phyloP scores from a whole-genome alignment of 2,797 vertebrate species.

The Uromys caudimaculatus region DNA sequence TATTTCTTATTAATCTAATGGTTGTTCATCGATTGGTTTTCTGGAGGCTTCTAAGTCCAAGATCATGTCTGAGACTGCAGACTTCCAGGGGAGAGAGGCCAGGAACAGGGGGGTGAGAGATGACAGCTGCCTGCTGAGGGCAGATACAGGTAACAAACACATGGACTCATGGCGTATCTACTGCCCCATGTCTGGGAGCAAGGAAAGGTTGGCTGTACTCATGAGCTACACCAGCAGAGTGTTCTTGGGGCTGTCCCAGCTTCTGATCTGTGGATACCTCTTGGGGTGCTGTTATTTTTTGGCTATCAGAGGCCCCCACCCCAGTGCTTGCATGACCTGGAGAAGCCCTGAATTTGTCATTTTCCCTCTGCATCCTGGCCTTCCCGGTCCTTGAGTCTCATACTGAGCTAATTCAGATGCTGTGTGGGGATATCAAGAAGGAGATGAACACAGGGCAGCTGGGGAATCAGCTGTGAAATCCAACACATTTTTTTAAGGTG shows the following conservation, averaged over 20 bases:
- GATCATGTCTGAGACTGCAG: slow-evolving; percentile 43
- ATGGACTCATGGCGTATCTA: background rate
- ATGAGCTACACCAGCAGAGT: background rate
- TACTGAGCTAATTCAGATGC: background rate
- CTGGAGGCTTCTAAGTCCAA: background rate
- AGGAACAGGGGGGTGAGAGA: background rate
- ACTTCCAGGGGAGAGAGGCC: slow-evolving; percentile 57
- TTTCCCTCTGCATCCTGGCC: slow-evolving; percentile 24
- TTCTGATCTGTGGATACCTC: slow-evolving; percentile 48
- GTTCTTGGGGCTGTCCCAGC: background rate
- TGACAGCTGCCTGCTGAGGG: background rate
- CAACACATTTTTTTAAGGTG: slow-evolving; percentile 42
- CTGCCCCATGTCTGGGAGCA: background rate
- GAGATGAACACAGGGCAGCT: background rate
- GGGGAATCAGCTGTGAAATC: slow-evolving; percentile 54
- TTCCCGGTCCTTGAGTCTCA: slow-evolving; percentile 2
- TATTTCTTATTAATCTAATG: slow-evolving; percentile 58
- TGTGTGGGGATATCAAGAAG: background rate
- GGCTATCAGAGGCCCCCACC: background rate
- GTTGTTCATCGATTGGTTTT: slow-evolving; percentile 44
- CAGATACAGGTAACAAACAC: background rate
- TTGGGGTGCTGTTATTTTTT: slow-evolving; percentile 47
- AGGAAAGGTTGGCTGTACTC: background rate
- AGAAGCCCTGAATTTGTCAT: slow-evolving; percentile 20
- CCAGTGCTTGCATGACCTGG: background rate